Evolutionary conservation across 2,113 vertebrate species (phyloP).

Genomic region (Mesembrinibis cayennensis): DNA sequence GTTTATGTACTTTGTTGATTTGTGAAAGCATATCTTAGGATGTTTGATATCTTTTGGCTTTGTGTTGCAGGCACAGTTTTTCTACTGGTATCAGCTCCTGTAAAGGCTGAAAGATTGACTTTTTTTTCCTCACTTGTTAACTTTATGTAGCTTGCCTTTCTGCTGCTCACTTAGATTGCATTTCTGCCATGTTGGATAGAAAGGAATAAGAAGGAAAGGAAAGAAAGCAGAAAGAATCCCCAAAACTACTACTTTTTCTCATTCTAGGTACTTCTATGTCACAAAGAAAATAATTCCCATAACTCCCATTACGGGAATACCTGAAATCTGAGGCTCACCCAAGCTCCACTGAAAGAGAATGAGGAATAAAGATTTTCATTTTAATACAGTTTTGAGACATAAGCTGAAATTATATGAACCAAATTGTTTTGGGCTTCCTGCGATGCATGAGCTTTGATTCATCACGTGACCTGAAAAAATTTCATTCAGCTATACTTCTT

Average conservation of each 20-base stretch:
- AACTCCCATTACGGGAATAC: not conserved
- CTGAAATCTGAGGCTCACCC: not conserved
- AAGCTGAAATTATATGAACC: not conserved
- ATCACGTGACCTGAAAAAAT: rapidly evolving
- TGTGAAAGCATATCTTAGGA: not conserved
- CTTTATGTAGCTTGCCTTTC: not conserved
- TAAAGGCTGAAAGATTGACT: not conserved
- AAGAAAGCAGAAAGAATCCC: not conserved
- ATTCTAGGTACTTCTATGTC: not conserved
- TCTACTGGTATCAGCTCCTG: not conserved
- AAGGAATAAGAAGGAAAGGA: not conserved
- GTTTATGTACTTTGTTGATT: not conserved
- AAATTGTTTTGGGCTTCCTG: not conserved
- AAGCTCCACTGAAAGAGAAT: not conserved
- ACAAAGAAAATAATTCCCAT: not conserved
- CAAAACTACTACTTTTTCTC: not conserved
- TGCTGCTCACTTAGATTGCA: not conserved
- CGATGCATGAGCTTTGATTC: not conserved
- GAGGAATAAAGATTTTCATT: not conserved
- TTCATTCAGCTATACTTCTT: not conserved
- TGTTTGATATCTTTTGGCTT: not conserved
- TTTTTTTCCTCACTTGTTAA: not conserved
- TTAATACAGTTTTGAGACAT: not conserved
- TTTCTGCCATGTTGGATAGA: not conserved
- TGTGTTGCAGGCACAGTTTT: not conserved